phyloP scores from a whole-genome alignment of 1,140 invertebrate genomes.

The Zaprionus kolodkinae region DNA sequence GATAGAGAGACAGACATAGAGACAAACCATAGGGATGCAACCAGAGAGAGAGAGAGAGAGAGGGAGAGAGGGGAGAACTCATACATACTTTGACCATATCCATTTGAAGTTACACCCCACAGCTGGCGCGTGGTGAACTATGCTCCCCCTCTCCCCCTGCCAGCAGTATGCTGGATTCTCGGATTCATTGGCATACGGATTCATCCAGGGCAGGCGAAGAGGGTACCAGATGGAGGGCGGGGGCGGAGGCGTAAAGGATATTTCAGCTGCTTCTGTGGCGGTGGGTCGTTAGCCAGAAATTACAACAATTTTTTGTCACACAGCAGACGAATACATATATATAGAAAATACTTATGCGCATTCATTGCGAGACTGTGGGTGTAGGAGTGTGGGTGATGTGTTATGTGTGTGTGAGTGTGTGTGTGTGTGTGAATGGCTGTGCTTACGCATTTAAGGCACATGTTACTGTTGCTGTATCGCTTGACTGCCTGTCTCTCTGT shows the following conservation, averaged over 20 bases:
- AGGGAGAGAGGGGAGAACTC: neutral
- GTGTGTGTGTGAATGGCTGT: neutral
- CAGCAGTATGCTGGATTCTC: slow-evolving; percentile 33
- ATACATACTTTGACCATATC: slow-evolving; percentile 44
- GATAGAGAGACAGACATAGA: neutral
- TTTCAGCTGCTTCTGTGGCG: slow-evolving; percentile 23
- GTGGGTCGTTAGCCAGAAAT: slow-evolving; percentile 61
- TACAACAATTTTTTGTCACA: slow-evolving; percentile 68
- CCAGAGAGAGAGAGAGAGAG: neutral
- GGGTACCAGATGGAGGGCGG: neutral
- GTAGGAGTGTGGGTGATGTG: neutral
- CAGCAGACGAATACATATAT: slow-evolving; percentile 31
- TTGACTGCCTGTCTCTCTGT: neutral
- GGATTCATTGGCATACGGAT: slow-evolving; percentile 44
- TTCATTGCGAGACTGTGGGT: neutral
- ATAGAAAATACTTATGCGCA: slow-evolving; percentile 30
- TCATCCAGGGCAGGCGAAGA: slow-evolving; percentile 2
- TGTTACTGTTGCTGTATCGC: slow-evolving; percentile 33
- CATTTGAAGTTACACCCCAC: slow-evolving; percentile 46
- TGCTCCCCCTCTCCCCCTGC: slow-evolving; percentile 23
- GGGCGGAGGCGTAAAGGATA: neutral
- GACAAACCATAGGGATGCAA: neutral
- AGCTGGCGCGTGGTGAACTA: slow-evolving; percentile 39
- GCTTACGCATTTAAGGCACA: slow-evolving; percentile 42
- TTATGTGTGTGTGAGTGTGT: neutral